Evolutionary conservation across 2,888 invertebrate species (phyloP).

Genomic region (Xylocampa areola): DNA sequence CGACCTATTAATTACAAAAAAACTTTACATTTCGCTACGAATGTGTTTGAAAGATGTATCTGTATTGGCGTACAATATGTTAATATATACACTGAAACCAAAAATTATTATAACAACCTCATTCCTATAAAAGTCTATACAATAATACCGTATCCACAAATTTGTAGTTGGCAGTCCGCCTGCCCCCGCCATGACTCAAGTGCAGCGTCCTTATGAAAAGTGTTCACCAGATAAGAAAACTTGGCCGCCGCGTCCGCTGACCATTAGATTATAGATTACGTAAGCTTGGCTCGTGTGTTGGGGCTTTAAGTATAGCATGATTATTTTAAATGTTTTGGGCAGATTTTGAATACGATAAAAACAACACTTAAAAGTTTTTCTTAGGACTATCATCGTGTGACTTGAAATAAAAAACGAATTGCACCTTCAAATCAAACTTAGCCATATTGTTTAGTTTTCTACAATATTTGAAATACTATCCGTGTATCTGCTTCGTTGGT

Average conservation of each 20-base stretch:
- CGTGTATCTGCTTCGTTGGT: too few relatives aligned
- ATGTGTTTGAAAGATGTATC: too few relatives aligned
- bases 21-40: too few relatives aligned
- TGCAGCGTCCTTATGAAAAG: conserved; percentile 79
- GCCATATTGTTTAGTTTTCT: too few relatives aligned
- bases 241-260: conserved; percentile 80
- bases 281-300: conserved; percentile 26
- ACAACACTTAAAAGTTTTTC: not conserved
- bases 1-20: too few relatives aligned
- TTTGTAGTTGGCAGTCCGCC: conserved; percentile 30
- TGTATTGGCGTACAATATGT: too few relatives aligned
- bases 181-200: conserved; percentile 66
- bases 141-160: conserved; percentile 31
- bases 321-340: conserved; percentile 15
- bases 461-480: too few relatives aligned
- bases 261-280: conserved; percentile 68
- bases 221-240: conserved; percentile 82
- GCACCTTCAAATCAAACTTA: too few relatives aligned
- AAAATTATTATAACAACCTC: too few relatives aligned
- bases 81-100: too few relatives aligned
- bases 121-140: not conserved
- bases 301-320: conserved; percentile 4
- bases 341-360: not conserved
- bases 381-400: not conserved
- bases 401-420: too few relatives aligned